Evolutionary conservation across 2,888 invertebrate species (phyloP), one percentile per base, ranked within the genome.

Genomic region (Osedax fenrisi): DNA sequence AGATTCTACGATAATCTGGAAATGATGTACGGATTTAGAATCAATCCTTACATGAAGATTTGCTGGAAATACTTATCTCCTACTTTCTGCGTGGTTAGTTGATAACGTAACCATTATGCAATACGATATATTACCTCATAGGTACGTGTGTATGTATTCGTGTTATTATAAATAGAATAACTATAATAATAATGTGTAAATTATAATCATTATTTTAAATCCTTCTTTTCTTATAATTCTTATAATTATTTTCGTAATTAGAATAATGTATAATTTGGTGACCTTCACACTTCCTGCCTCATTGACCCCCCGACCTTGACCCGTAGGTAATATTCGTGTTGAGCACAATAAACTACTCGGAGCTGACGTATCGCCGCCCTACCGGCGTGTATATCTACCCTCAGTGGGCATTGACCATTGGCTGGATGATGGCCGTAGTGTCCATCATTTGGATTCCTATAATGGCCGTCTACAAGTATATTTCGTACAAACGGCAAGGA

Each of bases 1-100:
- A 88, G 90, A 77, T 91, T 92, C 83, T 88, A 90, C 77, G 87
- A 89, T 77, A 90, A 92, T 80, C 89, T 92, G 26, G 89, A 90
- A 81, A 87, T 88, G 79, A 92, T 92, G 92, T 89, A 91, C 76
- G 92, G 92, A 2, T 87, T 85, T 80, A 82, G 84, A n/a, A 81
- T 82, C 10, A 85, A 85, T 73, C 85, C 85, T 1, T 88, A 86
- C 86, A 86, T 88, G 83, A 85, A 86, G 74, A 82, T 87, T 70
- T 87, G 87, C 76, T 89, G 88, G 89, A 83, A 85, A 1, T 83
- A 86, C 73, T 82, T 87, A 0, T 87, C 88, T n/a, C 89, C 89
- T 0, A 78, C 86, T 0, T 85, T 88, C 76, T 88, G 88, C 75
- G 81, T 87, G 80, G 88, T 88, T 82, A 2, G 64, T n/a, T n/a